Percentiles rank a stretch among this genome's conserved stretches.
phyloP scores from a whole-genome alignment of 2,888 invertebrate genomes.

The Leucoptera coffeella region DNA sequence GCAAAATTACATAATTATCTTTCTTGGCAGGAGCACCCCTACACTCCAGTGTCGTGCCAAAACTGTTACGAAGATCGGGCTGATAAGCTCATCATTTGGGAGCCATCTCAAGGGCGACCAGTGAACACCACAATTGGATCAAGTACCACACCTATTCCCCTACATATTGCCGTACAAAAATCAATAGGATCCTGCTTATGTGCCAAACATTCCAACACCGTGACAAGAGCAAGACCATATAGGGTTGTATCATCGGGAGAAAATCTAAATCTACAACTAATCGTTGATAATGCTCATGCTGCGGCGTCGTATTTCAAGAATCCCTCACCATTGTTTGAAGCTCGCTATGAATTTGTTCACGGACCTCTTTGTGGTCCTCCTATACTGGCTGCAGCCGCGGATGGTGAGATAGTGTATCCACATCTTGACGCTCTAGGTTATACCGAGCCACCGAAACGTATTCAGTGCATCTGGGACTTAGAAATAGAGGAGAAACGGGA shows the following conservation, averaged over 20 bases:
- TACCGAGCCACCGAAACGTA: slow-evolving; percentile 60
- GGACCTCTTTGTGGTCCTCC: slow-evolving; percentile 84
- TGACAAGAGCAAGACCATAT: slow-evolving; percentile 54
- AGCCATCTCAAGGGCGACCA: slow-evolving; percentile 46
- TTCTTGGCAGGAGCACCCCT: slow-evolving; percentile 72
- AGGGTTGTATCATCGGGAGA: slow-evolving; percentile 74
- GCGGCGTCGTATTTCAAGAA: slow-evolving; percentile 86
- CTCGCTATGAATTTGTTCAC: slow-evolving; percentile 83
- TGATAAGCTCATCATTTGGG: slow-evolving; percentile 77
- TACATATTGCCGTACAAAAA: slow-evolving; percentile 59
- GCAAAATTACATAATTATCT: no score
- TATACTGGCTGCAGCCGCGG: slow-evolving; percentile 69
- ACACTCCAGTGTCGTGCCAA: slow-evolving; percentile 73
- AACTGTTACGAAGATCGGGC: slow-evolving; percentile 82
- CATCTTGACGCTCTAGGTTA: slow-evolving; percentile 73
- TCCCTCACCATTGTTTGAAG: slow-evolving; percentile 76
- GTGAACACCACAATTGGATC: slow-evolving; percentile 21
- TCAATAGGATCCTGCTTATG: slow-evolving; percentile 72
- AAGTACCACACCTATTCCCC: slow-evolving; percentile 44
- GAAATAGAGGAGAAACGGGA: slow-evolving; percentile 78
- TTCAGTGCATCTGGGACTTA: slow-evolving; percentile 77
- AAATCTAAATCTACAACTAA: slow-evolving; percentile 72
- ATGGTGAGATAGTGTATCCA: slow-evolving; percentile 84
- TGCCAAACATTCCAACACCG: slow-evolving; percentile 54
- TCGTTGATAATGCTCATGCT: slow-evolving; percentile 79